A percentile compares a stretch with the other conserved stretches of the same genome.
Evolutionary conservation across 2,113 vertebrate genomes (phyloP).

Genomic region (Felis catus): F.catus_Fca126_mat1.0 CM031421.1:19393501-19394000

Average conservation of each 20-base stretch:
- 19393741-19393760: not conserved
- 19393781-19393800: not conserved
- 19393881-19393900: not conserved
- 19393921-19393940: not conserved
- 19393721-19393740: not conserved
- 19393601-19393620: conserved; percentile 1
- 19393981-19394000: not conserved
- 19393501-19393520: not conserved
- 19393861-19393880: not conserved
- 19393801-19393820: not conserved
- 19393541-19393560: not conserved
- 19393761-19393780: not conserved
- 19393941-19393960: not conserved
- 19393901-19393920: not conserved
- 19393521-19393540: conserved; percentile 37
- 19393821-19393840: not conserved
- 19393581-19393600: not conserved
- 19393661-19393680: not conserved
- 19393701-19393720: not conserved
- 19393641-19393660: not conserved
- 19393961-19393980: not conserved
- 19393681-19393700: not conserved
- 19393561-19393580: not conserved
- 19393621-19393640: not conserved
- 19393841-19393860: not conserved